Percentiles rank a stretch among this genome's conserved stretches.
phyloP scores from a whole-genome alignment of 2,888 invertebrate genomes.

The Steromphala cineraria region DNA sequence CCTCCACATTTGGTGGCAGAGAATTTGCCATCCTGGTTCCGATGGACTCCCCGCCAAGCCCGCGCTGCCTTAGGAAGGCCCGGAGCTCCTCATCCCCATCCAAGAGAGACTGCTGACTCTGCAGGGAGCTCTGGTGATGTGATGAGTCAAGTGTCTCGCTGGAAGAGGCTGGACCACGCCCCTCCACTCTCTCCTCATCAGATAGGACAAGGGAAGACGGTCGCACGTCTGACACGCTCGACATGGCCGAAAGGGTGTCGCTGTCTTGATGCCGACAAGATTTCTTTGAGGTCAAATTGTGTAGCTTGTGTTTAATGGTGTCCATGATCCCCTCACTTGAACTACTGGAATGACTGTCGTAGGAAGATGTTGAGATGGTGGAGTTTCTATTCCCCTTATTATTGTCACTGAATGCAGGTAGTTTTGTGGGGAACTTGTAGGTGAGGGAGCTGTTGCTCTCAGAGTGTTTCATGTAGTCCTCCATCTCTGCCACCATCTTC shows the following conservation, averaged over 20 bases:
- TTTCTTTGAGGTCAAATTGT: constrained; percentile 53
- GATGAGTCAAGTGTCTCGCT: constrained; percentile 27
- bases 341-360: constrained; percentile 52
- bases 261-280: constrained; percentile 35
- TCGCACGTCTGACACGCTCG: constrained; percentile 18
- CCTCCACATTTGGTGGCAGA: constrained; percentile 11
- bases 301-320: constrained; percentile 61
- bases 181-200: constrained; percentile 28
- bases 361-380: constrained; percentile 60
- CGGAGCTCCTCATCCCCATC: constrained; percentile 45
- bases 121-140: constrained; percentile 23
- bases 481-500: constrained; percentile 67
- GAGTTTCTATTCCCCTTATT: constrained; percentile 51
- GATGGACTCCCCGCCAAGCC: constrained; percentile 56
- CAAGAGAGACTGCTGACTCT: constrained; percentile 1
- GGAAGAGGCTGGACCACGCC: constrained; percentile 23
- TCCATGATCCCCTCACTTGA: constrained; percentile 52
- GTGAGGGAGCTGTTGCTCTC: constrained; percentile 44
- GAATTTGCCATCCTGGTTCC: constrained; percentile 57
- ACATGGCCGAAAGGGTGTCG: neutral
- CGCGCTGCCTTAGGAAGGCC: constrained; percentile 51
- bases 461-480: constrained; percentile 61
- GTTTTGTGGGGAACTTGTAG: constrained; percentile 53
- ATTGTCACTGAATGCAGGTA: constrained; percentile 27
- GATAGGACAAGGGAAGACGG: constrained; percentile 14